Base-by-base conservation (phyloP, 1,140 invertebrate genomes). In the Chionoecetes opilio region DNA sequence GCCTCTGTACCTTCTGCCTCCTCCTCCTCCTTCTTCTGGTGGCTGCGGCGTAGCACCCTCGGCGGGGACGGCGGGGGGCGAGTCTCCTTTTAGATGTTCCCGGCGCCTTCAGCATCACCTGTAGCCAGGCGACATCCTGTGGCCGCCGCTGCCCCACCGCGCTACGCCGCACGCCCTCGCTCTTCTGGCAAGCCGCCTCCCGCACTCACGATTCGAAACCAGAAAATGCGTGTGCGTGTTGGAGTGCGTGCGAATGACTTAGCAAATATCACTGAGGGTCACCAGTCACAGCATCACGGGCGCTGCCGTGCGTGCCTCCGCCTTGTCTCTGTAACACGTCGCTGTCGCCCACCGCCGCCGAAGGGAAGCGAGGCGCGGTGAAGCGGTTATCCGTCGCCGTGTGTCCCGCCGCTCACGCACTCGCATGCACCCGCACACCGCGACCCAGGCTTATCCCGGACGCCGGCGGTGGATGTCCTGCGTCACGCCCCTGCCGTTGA, bases 401-500 rank as follows among this genome's bases (percentile, higher is more conserved):
- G 63, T 75, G 63, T 75, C 63, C 63, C 8, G 63, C 63, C 63
- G n/a, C 63, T 75, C 6, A n/a, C 63, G 26, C 63, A 75, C 63
- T 75, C 26, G n/a, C 63, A n/a, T 26, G n/a, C 21, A 5, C 5
- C 41, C 14, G 41, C 5, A 46, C 14, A 14, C 41, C 41, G 14
- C 41, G 5, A 26, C 5, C 5, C 5, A 85, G 82, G 82, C n/a
- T 29, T 29, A 6, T 35, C 34, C 34, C 85, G 21, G n/a, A 87
- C 32, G n/a, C 85, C 85, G 85, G 85, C 17, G 85, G 85, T 37
- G 26, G 14, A 87, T 26, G 37, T 38, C n/a, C n/a, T 17, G 29
- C 85, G 37, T 26, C 3, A 29, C n/a, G 41, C 90, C 46, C 6
- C 41, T 63, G 38, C 86, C 86, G 93, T 93, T 93, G 93, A 93